Base-by-base conservation (phyloP, 1,140 invertebrate genomes). In the Eriocheir sinensis region DNA sequence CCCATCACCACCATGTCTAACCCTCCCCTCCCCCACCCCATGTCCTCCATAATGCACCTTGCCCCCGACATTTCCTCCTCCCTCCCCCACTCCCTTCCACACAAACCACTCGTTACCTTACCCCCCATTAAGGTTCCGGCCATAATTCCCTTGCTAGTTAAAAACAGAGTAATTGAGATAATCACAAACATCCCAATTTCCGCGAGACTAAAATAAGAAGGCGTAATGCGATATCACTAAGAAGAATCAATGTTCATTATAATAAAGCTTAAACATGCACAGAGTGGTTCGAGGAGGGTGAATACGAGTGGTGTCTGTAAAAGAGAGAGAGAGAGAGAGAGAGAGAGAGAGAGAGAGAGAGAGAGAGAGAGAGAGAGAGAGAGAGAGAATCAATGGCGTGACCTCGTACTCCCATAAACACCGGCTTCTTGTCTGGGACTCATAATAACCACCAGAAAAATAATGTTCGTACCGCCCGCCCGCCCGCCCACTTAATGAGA, bases 331-430 rank as follows among this genome's bases (percentile, higher is more conserved):
- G 9, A 40, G 34, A 3, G 53, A 60, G 53, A 60, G 53, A 60
- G 53, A 72, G 60, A 72, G 60, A 72, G 60, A 72, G 60, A 72
- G 27, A 36, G 34, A 36, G 34, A 36, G 34, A 36, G 83, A 86
- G 83, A 86, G 83, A 86, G 83, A 86, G 83, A 86, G 83, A 86
- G 83, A 86, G 83, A 86, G 83, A 27, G 36, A 36, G 34, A 41
- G 40, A n/a, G 27, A n/a, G 34, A n/a, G 83, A 38, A 86, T 86
- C 60, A 72, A 72, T 72, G 60, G 60, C 60, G 60, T 72, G 60
- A 72, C 60, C 60, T 72, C 60, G 60, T 72, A 72, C 60, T 72
- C 8, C n/a, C 60, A 72, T 72, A 72, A 72, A 72, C 17, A 72
- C 60, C 27, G n/a, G n/a, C n/a, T n/a, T 72, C 60, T 72, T 72